phyloP scores from a whole-genome alignment of 2,888 invertebrate genomes.

The Ditula angustiorana region DNA sequence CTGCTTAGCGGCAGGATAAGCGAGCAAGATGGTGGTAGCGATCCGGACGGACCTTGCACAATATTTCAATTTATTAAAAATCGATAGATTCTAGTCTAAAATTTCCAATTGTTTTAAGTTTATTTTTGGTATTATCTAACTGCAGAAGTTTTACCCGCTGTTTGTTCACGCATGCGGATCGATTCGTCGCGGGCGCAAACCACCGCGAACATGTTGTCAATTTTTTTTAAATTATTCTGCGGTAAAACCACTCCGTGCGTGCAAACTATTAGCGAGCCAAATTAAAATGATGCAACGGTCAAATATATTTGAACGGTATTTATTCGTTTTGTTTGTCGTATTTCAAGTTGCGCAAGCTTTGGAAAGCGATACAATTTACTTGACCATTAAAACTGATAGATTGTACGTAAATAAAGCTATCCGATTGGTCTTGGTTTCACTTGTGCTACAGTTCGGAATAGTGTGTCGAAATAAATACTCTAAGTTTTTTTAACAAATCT shows the following conservation, averaged over 20 bases:
- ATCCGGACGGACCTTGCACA: too few relatives aligned
- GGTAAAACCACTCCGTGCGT: conserved; percentile 57
- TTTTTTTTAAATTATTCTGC: conserved; percentile 33
- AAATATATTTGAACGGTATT: conserved; percentile 25
- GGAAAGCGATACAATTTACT: conserved; percentile 39
- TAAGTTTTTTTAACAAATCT: neutral
- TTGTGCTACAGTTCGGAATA: neutral
- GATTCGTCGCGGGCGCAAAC: conserved; percentile 60
- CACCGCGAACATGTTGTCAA: conserved; percentile 53
- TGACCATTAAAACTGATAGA: conserved; percentile 31
- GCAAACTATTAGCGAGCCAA: conserved; percentile 50
- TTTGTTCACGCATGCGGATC: conserved; percentile 57
- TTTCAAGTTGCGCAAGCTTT: conserved; percentile 31
- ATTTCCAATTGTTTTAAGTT: neutral
- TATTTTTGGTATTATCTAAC: neutral
- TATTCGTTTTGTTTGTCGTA: conserved; percentile 27
- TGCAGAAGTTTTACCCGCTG: conserved; percentile 20
- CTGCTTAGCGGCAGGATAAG: too few relatives aligned
- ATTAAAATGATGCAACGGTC: conserved; percentile 55
- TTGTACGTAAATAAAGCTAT: conserved; percentile 23
- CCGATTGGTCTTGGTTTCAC: conserved; percentile 15
- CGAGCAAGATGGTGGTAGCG: too few relatives aligned
- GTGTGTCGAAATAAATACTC: conserved; percentile 9
- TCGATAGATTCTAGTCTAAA: too few relatives aligned
- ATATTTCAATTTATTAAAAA: too few relatives aligned